Percentiles rank a stretch among this genome's conserved stretches.
phyloP scores from a whole-genome alignment of 2,113 vertebrate species.

The Tauraco erythrolophus region DNA sequence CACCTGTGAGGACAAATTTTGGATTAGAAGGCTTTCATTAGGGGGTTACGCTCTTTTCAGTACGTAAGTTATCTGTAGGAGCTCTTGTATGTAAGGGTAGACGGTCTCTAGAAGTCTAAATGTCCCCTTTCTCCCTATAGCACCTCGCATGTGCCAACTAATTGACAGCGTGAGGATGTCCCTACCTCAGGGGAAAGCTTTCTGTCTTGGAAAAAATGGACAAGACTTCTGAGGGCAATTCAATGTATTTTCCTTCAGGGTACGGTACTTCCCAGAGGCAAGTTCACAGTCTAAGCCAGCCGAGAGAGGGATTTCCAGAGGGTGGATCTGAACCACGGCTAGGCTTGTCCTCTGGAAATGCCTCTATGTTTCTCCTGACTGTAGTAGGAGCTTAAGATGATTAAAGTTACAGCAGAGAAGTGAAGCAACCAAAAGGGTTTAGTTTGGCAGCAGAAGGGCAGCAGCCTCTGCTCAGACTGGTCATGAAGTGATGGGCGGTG shows the following conservation, averaged over 20 bases:
- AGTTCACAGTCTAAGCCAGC: not conserved
- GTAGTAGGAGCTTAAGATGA: not conserved
- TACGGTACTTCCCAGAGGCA: not conserved
- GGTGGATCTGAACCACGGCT: not conserved
- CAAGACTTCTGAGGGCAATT: not conserved
- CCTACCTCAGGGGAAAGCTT: not conserved
- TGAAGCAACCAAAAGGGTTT: not conserved
- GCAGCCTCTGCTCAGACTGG: not conserved
- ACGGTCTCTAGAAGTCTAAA: not conserved
- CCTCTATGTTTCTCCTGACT: not conserved
- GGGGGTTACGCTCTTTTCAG: not conserved
- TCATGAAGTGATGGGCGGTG: accelerated
- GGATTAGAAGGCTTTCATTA: not conserved
- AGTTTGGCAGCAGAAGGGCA: not conserved
- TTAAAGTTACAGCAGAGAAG: not conserved
- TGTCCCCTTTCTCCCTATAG: not conserved
- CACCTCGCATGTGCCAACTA: not conserved
- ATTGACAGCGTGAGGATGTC: not conserved
- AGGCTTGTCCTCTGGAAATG: not conserved
- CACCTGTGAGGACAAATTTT: not conserved
- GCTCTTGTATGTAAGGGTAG: not conserved
- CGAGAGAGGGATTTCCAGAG: not conserved
- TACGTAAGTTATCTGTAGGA: not conserved
- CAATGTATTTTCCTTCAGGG: not conserved
- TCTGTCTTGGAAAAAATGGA: not conserved